phyloP scores from a whole-genome alignment of 2,888 invertebrate species.

The Pecten maximus region DNA sequence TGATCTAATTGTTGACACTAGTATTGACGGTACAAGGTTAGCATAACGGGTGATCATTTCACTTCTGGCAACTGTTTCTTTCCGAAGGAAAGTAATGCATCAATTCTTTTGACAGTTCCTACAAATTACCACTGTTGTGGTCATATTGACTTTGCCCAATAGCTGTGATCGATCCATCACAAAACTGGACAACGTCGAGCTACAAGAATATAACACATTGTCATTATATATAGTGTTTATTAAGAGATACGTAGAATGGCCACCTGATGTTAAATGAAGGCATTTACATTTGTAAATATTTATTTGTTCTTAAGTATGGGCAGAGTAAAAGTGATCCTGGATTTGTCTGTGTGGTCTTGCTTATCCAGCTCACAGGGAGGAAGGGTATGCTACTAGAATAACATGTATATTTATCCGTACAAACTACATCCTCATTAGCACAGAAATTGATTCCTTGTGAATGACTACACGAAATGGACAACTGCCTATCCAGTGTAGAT shows the following conservation, averaged over 20 bases:
- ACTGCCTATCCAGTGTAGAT: background rate
- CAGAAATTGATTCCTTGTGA: background rate
- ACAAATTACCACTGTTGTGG: conserved; percentile 18
- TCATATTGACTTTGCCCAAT: conserved; percentile 17
- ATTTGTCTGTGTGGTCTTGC: background rate
- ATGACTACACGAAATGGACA: background rate
- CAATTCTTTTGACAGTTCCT: background rate
- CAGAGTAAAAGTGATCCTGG: background rate
- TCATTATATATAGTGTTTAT: background rate
- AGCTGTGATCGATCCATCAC: background rate
- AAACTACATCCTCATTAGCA: background rate
- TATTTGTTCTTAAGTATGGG: background rate
- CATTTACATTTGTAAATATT: background rate
- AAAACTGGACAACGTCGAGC: background rate
- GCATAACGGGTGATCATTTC: background rate
- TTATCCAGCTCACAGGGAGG: background rate
- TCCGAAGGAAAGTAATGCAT: background rate
- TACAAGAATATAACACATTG: background rate
- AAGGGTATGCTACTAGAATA: background rate
- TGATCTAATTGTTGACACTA: conserved; percentile 8
- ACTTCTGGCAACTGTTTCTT: background rate
- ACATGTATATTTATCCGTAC: background rate
- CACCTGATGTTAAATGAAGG: background rate
- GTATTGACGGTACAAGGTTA: background rate
- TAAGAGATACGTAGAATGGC: background rate